Base-by-base conservation (phyloP, 2,888 invertebrate species). In the Coelogynopora nodosa region DNA sequence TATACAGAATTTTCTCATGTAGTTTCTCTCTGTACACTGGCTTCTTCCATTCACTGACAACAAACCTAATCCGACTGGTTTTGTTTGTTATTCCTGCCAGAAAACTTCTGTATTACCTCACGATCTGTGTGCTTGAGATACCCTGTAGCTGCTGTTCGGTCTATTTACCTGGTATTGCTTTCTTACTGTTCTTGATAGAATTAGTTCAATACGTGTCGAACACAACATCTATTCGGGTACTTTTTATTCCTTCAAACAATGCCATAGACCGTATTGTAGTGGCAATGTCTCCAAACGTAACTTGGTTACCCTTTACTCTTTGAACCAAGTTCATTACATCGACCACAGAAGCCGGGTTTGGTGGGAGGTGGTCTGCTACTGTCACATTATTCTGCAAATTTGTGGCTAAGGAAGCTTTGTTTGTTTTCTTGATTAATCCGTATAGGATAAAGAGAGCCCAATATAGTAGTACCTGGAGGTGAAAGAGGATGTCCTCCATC, bases 281-380 rank as follows among this genome's bases (percentile, higher is more conserved):
- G 13, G 87, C 82, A 27, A 88, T 18, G 1, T 87, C 87, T 31
- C 67, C 87, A 85, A 88, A 88, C 30, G 87, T 85, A n/a, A 18
- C n/a, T 31, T 87, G 82, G 30, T 88, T 87, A 27, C 87, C 86
- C 49, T 74, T 87, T 13, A 88, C 67, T 49, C 83, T 87, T 27
- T 88, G 87, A 27, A 88, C 86, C 1, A 88, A 27, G 29, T 31
- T 84, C 87, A 89, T 88, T 1, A 87, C 87, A 85, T 87, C 88
- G 23, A 88, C 67, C 28, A 88, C 49, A 28, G 82, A 85, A 10
- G 84, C 88, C 67, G 88, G 87, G 23, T 83, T 31, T 0, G 67
- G 81, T 81, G 86, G 87, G 2, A 87, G 26, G 5, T 81, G 0
- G 0, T 88, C 87, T 27, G 86, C 88, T 85, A 82, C 29, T 27